Percentiles rank a stretch among this genome's conserved stretches.
phyloP scores from a whole-genome alignment of 2,113 vertebrate genomes.

The Tor tambroides region DNA sequence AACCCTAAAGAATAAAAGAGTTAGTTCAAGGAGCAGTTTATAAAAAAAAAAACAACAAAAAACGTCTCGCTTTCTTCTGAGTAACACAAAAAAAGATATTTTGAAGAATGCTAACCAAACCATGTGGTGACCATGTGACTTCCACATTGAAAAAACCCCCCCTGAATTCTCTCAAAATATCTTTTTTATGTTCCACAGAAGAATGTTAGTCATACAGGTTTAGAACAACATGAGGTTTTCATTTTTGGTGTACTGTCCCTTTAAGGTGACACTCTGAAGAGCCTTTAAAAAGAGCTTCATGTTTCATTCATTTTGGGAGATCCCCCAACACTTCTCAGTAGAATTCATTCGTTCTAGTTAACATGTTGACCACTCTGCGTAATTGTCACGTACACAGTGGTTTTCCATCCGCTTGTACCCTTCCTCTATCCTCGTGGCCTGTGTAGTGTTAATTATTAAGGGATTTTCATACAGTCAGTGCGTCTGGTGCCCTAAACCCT shows the following conservation, averaged over 20 bases:
- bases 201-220: background rate
- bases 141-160: background rate
- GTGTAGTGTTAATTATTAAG: slow-evolving; percentile 56
- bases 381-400: background rate
- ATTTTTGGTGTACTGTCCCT: background rate
- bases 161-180: background rate
- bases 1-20: background rate
- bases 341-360: background rate
- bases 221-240: background rate
- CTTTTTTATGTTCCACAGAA: background rate
- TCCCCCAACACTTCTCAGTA: slow-evolving; percentile 26
- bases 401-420: slow-evolving; percentile 4
- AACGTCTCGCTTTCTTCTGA: background rate
- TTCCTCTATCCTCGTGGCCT: slow-evolving; percentile 4
- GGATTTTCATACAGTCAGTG: slow-evolving; percentile 35
- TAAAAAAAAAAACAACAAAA: background rate
- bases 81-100: background rate
- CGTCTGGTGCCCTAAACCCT: background rate
- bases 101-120: background rate
- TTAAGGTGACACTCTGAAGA: background rate
- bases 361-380: background rate
- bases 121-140: background rate
- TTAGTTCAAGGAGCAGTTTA: background rate
- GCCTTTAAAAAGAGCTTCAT: background rate
- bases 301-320: slow-evolving; percentile 16